Base-by-base conservation (phyloP, 2,113 vertebrate genomes). In the Phainopepla nitens region DNA sequence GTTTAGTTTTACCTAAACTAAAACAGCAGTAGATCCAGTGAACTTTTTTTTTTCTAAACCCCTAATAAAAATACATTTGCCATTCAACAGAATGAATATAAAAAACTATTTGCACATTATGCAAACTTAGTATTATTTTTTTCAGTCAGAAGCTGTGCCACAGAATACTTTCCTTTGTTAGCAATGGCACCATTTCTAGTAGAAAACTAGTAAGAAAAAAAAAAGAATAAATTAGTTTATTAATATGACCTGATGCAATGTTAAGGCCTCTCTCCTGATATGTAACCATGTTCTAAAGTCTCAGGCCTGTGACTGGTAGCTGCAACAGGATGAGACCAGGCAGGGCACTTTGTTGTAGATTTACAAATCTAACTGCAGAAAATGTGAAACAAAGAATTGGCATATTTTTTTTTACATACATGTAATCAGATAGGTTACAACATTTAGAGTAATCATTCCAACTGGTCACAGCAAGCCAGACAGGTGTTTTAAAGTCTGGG, bases 31-130 rank as follows among this genome's bases (percentile, higher is more conserved):
- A 82, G 44, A 91, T 41, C 70, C 73, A 81, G 79, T 68, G 84
- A 94, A 39, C 33, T 4, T 4, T 53, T 73, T 73, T 92, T 81
- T 90, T 20, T 12, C 70, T 84, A 82, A 84, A 72, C 47, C 17
- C 21, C 17, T 82, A 75, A 86, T 65, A 94, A 91, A 94, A 94
- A 94, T 53, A 51, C 8, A 60, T 66, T 76, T 94, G 41, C 66
- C 72, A 90, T 95, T 95, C 92, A 91, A 94, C 76, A 95, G 93
- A 96, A 96, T 93, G 88, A 93, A 88, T 24, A 82, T 61, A 73
- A 66, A 87, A 82, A 39, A 90, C 60, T 76, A 77, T 89, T 87
- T 93, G 94, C 90, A 92, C 8, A 36, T 82, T 61, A 87, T 91
- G 87, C 80, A 95, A 95, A 95, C 64, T 76, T 66, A 90, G 41